Base-by-base conservation (phyloP, 2,888 invertebrate species). In the Mesoligia furuncula region DNA sequence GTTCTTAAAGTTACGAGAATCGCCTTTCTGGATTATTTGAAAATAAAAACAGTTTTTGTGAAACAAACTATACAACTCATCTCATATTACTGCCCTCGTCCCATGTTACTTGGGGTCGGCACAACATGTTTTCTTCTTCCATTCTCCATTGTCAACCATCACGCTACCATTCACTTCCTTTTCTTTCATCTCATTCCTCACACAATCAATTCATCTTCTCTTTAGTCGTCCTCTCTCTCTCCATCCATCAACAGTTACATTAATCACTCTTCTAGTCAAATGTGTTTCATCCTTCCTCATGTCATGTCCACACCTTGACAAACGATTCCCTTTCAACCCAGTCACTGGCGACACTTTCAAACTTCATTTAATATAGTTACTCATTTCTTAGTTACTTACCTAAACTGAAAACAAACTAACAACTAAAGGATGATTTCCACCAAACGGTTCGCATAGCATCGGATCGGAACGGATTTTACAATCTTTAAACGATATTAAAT, bases 11-110 rank as follows among this genome's bases (percentile, higher is more conserved):
- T n/a, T n/a, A n/a, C n/a, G n/a, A n/a, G n/a, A n/a, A n/a, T n/a
- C n/a, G n/a, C n/a, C n/a, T n/a, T 36, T 27, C 27, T 27, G 1
- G 4, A 48, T 45, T 48, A 7, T 20, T 65, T n/a, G 39, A 8
- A 65, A n/a, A 8, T 24, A 13, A 7, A 24, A 36, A 13, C 11
- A 24, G 20, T 62, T 57, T 57, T 51, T 20, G 8, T 20, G 51
- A 24, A 51, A 51, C 24, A 54, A 54, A 9, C 8, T 24, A n/a
- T n/a, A 48, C 17, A 48, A 17, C 5, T 48, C 6, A 51, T 8
- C 20, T 8, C 20, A 9, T 24, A 9, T 54, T 9, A 11, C 1
- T 24, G 24, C 4, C 9, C 0, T 24, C 9, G 24, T 3, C 0
- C 11, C 3, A 24, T 24, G 11, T 54, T n/a, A 57, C n/a, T 13